These are phyloP conservation scores for Brachyhypopomus occidentalis DNA, from an alignment of 2,113 vertebrate genomes.

Conservation along the genomic window DNA sequence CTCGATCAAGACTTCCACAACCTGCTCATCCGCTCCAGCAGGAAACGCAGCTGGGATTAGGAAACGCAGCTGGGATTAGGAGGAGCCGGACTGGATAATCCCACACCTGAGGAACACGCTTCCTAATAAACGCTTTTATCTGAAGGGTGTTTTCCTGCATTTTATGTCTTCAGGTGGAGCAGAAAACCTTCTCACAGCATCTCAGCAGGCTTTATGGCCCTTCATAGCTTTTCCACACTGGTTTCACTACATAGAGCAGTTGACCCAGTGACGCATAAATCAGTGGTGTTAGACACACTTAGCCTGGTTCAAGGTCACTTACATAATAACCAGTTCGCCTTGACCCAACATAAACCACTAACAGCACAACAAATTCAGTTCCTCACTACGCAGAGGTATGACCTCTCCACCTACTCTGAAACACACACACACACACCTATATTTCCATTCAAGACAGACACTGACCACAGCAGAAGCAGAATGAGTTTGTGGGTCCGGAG, in stretches of 20 bases:
- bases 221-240: background rate
- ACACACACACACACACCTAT: background rate
- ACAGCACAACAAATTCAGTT: conserved; percentile 5
- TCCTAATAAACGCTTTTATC: background rate
- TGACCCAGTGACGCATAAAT: background rate
- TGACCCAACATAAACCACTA: background rate
- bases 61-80: background rate
- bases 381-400: background rate
- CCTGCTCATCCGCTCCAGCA: conserved; percentile 36
- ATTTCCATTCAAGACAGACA: too few species aligned
- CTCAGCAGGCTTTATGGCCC: background rate
- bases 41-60: background rate
- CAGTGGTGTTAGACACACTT: background rate
- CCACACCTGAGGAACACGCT: background rate
- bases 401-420: background rate
- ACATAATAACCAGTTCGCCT: background rate
- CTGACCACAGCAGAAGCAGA: background rate
- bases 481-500: background rate
- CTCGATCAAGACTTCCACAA: conserved; percentile 1
- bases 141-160: background rate
- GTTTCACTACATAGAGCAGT: background rate
- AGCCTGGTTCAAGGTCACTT: background rate
- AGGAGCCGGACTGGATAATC: background rate
- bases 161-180: background rate
- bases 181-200: conserved; percentile 4